Percentiles rank a stretch among this genome's conserved stretches.
Conservation (phyloP, 2,113 vertebrate species). For the Pica pica region DNA sequence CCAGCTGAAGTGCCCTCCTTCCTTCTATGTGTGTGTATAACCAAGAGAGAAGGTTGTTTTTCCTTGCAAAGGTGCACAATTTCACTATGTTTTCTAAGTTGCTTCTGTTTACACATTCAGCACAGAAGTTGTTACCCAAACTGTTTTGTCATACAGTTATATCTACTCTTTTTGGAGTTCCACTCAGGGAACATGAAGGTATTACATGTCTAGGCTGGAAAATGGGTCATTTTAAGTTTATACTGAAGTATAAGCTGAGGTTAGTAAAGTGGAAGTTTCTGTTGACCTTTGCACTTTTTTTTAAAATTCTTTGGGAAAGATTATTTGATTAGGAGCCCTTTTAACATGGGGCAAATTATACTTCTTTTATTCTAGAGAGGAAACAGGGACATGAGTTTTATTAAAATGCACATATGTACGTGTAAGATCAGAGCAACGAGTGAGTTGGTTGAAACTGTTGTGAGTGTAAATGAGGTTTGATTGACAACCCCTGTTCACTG, state of each 20-base stretch:
- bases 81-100: neutral
- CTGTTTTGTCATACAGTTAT: neutral
- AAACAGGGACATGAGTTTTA: neutral
- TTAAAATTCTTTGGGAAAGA: neutral
- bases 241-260: neutral
- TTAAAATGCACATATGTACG: neutral
- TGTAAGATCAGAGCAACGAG: neutral
- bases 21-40: neutral
- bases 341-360: neutral
- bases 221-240: neutral
- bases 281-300: neutral
- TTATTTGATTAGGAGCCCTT: neutral
- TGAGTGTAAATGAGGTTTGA: neutral
- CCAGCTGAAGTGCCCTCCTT: constrained; percentile 24
- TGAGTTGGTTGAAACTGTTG: neutral
- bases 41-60: constrained; percentile 33
- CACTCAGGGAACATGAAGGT: neutral
- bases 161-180: neutral
- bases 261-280: neutral
- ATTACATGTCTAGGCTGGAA: neutral
- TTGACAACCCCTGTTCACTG: neutral
- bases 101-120: constrained; percentile 44
- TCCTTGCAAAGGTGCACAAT: neutral
- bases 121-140: neutral
- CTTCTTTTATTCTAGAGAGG: neutral